These are phyloP conservation scores for Rhombomys opimus DNA, from an alignment of 2,113 vertebrate species.

Conservation along the genomic window DNA sequence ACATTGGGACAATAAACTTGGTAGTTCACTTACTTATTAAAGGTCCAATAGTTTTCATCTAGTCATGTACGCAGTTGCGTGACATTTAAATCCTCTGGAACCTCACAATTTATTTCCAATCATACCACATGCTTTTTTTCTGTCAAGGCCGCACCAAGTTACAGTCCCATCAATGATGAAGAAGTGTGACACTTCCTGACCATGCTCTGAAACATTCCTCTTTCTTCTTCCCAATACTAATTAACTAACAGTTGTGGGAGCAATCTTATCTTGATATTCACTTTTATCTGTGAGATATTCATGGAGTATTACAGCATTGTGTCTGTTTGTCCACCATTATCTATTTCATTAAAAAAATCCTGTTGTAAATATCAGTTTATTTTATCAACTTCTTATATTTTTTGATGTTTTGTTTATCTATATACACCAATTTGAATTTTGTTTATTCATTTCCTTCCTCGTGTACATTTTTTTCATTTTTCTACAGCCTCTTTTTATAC, in stretches of 20 bases:
- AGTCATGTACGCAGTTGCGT: background rate
- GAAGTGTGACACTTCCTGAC: background rate
- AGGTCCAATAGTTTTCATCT: background rate
- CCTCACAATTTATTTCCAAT: background rate
- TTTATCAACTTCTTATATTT: background rate
- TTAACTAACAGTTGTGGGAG: background rate
- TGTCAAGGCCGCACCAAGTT: background rate
- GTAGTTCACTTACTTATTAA: no score
- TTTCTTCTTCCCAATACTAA: background rate
- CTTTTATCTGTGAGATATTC: background rate
- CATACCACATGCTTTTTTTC: background rate
- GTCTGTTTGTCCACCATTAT: background rate
- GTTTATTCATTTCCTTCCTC: no score
- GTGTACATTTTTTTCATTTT: background rate
- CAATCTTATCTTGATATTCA: background rate
- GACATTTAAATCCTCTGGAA: background rate
- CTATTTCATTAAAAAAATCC: background rate
- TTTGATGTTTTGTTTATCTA: no score
- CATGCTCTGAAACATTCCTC: background rate
- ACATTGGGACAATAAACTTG: no score
- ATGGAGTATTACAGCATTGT: background rate
- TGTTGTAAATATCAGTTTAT: background rate
- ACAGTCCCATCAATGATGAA: background rate
- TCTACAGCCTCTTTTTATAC: background rate
- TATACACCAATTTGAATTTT: no score